These are phyloP conservation scores for Fragum sueziense DNA, from an alignment of 2,888 invertebrate genomes.

Conservation along the genomic window DNA sequence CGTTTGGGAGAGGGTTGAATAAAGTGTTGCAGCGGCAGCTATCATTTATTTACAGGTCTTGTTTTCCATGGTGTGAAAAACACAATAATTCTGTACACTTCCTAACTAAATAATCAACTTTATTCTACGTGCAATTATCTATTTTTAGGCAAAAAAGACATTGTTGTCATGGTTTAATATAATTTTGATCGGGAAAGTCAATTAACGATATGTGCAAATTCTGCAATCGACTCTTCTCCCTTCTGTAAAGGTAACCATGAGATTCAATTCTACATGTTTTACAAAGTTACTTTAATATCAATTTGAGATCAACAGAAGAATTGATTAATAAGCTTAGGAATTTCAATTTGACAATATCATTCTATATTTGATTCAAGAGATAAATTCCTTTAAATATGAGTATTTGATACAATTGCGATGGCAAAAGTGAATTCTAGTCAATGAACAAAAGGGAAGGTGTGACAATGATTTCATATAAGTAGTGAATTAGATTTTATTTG, in stretches of 20 bases:
- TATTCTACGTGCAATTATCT: slow-evolving; percentile 13
- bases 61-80: slow-evolving; percentile 10
- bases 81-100: slow-evolving; percentile 15
- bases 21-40: too few relatives aligned
- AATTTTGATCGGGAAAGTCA: slow-evolving; percentile 10
- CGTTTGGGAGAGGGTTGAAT: too few relatives aligned
- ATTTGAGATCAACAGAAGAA: too few relatives aligned
- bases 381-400: too few relatives aligned
- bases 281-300: too few relatives aligned
- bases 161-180: slow-evolving; percentile 19
- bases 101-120: slow-evolving; percentile 15
- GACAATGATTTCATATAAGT: background rate
- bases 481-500: background rate
- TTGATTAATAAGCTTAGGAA: too few relatives aligned
- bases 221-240: slow-evolving; percentile 13
- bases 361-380: too few relatives aligned
- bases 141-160: slow-evolving; percentile 21
- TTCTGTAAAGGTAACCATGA: background rate
- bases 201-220: slow-evolving; percentile 20
- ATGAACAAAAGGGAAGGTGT: background rate
- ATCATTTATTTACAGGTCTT: background rate
- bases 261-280: too few relatives aligned
- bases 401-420: too few relatives aligned
- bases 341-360: too few relatives aligned
- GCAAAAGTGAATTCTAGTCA: too few relatives aligned